Evolutionary conservation across 1,140 invertebrate genomes (phyloP).

Genomic region (Brachionus sp.): DNA sequence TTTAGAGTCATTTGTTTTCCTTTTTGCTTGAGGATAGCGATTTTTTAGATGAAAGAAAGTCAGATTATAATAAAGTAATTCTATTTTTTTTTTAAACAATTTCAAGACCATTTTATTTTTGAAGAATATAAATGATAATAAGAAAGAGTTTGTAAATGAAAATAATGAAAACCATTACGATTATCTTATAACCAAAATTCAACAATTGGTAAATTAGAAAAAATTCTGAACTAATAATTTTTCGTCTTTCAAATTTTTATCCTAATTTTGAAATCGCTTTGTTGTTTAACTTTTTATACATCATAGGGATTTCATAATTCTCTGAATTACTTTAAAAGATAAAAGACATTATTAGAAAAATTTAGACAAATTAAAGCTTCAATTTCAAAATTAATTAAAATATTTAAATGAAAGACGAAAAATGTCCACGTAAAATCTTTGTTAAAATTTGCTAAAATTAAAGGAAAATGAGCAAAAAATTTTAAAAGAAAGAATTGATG

Average conservation of each 20-base stretch:
- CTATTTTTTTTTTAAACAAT: neutral
- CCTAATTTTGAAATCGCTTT: neutral
- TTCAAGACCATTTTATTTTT: neutral
- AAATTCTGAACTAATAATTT: neutral
- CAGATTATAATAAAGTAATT: neutral
- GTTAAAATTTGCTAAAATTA: neutral
- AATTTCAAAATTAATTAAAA: too few relatives aligned
- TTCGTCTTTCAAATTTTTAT: neutral
- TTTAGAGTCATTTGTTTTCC: neutral
- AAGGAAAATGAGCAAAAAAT: neutral
- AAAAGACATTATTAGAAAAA: too few relatives aligned
- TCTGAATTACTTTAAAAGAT: neutral
- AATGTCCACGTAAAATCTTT: neutral
- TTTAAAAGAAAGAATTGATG: neutral
- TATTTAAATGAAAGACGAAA: too few relatives aligned
- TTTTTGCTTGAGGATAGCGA: neutral
- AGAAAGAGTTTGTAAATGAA: neutral
- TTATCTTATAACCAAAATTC: neutral
- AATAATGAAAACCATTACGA: neutral
- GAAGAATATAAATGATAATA: neutral
- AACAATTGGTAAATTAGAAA: neutral
- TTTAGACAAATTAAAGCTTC: too few relatives aligned
- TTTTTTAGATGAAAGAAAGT: neutral
- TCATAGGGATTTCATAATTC: neutral
- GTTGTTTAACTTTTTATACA: neutral